Evolutionary conservation across 2,888 invertebrate species (phyloP).

Genomic region (Andrena minutula): DNA sequence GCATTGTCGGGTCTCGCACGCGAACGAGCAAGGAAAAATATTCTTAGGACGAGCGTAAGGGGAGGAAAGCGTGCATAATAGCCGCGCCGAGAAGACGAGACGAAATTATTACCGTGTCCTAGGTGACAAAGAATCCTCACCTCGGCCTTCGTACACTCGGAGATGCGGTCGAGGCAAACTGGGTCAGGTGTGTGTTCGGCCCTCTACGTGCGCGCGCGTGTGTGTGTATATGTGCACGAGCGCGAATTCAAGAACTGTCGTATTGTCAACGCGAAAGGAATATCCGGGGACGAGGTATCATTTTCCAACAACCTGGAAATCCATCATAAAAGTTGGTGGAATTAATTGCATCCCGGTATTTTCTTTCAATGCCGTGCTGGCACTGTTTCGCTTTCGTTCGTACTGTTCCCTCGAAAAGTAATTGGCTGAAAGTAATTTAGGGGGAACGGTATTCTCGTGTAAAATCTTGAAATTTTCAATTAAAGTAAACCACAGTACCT

Average conservation of each 20-base stretch:
- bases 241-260: constrained; percentile 49
- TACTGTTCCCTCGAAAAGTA: neutral
- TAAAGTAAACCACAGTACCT: neutral
- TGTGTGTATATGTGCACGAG: neutral
- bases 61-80: constrained; percentile 52
- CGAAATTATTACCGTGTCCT: constrained; percentile 64
- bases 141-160: constrained; percentile 61
- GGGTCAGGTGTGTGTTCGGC: constrained; percentile 50
- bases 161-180: constrained; percentile 62
- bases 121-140: constrained; percentile 67
- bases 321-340: constrained; percentile 36
- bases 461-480: neutral
- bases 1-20: constrained; percentile 40
- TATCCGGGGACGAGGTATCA: constrained; percentile 38
- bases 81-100: constrained; percentile 50
- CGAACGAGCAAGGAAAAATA: constrained; percentile 26
- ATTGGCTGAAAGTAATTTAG: constrained; percentile 1
- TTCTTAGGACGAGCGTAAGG: constrained; percentile 33
- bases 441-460: neutral
- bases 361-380: neutral
- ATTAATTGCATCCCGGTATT: constrained; percentile 46
- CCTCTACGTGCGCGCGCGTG: neutral
- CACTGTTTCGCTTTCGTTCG: neutral
- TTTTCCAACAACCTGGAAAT: constrained; percentile 39
- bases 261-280: constrained; percentile 49